Base-by-base conservation (phyloP, 2,113 vertebrate genomes). In the Plotosus lineatus region DNA sequence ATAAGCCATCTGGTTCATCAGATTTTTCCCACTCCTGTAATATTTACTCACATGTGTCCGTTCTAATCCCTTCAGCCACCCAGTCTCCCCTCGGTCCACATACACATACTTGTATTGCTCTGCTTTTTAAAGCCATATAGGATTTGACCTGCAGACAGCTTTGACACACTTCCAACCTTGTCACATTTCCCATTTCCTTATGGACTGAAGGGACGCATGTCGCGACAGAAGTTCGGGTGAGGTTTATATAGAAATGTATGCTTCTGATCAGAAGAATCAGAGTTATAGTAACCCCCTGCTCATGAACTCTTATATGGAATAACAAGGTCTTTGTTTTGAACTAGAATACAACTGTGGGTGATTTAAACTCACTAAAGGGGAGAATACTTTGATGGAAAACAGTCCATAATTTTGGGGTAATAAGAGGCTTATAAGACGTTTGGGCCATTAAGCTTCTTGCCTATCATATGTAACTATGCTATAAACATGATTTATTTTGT, bases 221-320 rank as follows among this genome's bases (percentile, higher is more conserved):
- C 81, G 33, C 72, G 82, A 89, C 83, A 69, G 69, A 66, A 77
- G 77, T 63, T 75, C 75, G 81, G 72, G 33, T 86, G 79, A 84
- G 60, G 68, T 69, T 85, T 78, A 86, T 84, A 82, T 68, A 72
- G 66, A 23, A 50, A 80, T 80, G 81, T 82, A 8, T 42, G 31
- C 75, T 80, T 73, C 56, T 85, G 83, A 82, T 83, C 53, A 31
- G 42, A 53, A 78, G 75, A 78, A 83, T 66, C 50, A 65, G 55
- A 33, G 58, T 44, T 56, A 78, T 33, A 58, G 51, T 51, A 66
- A 58, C 31, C 69, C 79, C 50, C 53, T 75, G 65, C 72, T 79
- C 76, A 69, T 69, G 26, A 58, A 68, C 63, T 68, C 69, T 56
- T 48, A 36, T 56, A 65, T 46, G 23, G 75, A 78, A 51, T 61